Percentiles rank a stretch among this genome's conserved stretches.
Evolutionary conservation across 2,113 vertebrate genomes (phyloP).

Genomic region (Seriola dumerili): DNA sequence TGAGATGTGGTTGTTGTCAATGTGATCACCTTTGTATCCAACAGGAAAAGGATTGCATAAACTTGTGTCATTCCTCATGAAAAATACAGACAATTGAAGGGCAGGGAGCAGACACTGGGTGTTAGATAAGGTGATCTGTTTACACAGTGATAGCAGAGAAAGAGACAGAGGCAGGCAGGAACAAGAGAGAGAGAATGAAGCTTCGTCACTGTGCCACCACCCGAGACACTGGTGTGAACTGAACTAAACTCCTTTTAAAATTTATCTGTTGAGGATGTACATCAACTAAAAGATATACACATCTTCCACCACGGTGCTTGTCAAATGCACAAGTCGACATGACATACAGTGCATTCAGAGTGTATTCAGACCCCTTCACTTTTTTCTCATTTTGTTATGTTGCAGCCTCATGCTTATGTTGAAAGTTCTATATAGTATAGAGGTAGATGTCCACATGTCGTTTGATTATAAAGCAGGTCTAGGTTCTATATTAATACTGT

Average conservation of each 20-base stretch:
- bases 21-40: neutral
- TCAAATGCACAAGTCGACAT: too few species aligned
- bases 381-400: too few species aligned
- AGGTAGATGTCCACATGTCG: too few species aligned
- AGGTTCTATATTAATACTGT: too few species aligned
- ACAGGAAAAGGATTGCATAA: conserved; percentile 49
- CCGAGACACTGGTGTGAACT: conserved; percentile 3
- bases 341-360: too few species aligned
- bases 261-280: neutral
- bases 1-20: neutral
- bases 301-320: too few species aligned
- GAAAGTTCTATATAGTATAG: too few species aligned
- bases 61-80: conserved; percentile 61
- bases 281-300: neutral
- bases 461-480: too few species aligned
- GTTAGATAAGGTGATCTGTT: conserved; percentile 64
- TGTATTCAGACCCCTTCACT: too few species aligned
- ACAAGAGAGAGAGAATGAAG: neutral
- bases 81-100: conserved; percentile 57
- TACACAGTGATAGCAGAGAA: conserved; percentile 15
- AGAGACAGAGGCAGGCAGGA: conserved; percentile 21
- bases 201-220: neutral
- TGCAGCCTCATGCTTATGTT: too few species aligned
- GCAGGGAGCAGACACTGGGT: conserved; percentile 48
- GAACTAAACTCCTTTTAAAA: neutral